Percentiles rank a stretch among this genome's conserved stretches.
Evolutionary conservation across 2,113 vertebrate genomes (phyloP).

Genomic region (Amazona guildingii): DNA sequence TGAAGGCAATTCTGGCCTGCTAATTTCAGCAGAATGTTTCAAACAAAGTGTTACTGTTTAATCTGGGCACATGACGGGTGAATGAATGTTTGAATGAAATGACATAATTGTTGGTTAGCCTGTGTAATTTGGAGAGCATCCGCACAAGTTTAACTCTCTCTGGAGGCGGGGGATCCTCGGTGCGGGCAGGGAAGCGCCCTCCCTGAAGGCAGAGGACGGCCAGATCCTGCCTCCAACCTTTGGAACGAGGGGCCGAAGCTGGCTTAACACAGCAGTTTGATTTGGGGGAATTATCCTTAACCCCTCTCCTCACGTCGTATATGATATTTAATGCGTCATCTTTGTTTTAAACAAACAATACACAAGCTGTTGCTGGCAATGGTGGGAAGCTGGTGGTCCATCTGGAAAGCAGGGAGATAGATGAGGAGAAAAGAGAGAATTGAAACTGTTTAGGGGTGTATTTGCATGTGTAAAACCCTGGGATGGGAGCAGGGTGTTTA

Average conservation of each 20-base stretch:
- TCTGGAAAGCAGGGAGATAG: conserved; percentile 86
- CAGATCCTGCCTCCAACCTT: conserved; percentile 28
- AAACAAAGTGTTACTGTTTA: conserved; percentile 83
- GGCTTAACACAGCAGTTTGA: background rate
- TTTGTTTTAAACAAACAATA: conserved; percentile 91
- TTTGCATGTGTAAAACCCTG: conserved; percentile 73
- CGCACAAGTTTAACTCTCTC: conserved; percentile 75
- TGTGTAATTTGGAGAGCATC: conserved; percentile 77
- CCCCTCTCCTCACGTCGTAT: conserved; percentile 71
- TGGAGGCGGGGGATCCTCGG: conserved; percentile 50
- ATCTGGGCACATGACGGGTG: conserved; percentile 78
- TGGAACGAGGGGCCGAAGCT: background rate
- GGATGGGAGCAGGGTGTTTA: conserved; percentile 45
- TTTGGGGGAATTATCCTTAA: conserved; percentile 53
- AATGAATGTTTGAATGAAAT: conserved; percentile 81
- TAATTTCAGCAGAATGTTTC: conserved; percentile 77
- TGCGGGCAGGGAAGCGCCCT: conserved; percentile 23
- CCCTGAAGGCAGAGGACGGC: background rate
- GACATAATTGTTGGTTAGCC: conserved; percentile 80
- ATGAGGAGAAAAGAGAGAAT: conserved; percentile 76
- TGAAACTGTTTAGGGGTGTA: conserved; percentile 70
- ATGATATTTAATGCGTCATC: conserved; percentile 92
- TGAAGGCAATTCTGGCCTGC: conserved; percentile 77
- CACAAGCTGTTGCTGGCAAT: conserved; percentile 89
- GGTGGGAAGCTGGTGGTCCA: conserved; percentile 81